phyloP scores from a whole-genome alignment of 30 jellyfish, hydroid and myxozoan genomes.

The Sanderia malayensis region DNA sequence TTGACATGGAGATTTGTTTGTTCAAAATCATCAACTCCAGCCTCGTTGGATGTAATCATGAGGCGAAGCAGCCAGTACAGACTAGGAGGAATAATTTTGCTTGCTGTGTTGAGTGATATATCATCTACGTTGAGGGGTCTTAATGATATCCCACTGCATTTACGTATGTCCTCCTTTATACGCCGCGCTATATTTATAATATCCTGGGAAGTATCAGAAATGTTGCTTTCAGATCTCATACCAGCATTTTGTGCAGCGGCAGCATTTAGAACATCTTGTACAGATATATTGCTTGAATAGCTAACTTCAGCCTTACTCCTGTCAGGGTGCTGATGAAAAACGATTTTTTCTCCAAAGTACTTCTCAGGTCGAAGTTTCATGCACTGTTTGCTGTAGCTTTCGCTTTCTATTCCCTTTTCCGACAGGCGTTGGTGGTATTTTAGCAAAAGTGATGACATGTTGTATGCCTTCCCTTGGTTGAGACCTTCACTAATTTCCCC shows the following conservation, averaged over 20 bases:
- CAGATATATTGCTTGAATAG: not conserved
- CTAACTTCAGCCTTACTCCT: not conserved
- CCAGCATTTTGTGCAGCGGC: not conserved
- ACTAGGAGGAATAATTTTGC: not conserved
- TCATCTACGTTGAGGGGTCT: not conserved
- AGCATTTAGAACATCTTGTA: not conserved
- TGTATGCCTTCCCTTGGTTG: not conserved
- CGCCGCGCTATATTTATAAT: not conserved
- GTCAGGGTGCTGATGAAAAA: not conserved
- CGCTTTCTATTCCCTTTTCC: not conserved
- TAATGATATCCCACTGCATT: not conserved
- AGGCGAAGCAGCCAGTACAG: not conserved
- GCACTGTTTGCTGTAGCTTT: not conserved
- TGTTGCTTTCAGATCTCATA: not conserved
- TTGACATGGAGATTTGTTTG: not conserved
- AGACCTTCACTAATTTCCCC: not conserved
- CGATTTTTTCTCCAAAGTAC: not conserved
- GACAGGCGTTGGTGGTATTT: not conserved
- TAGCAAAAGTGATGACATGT: not conserved
- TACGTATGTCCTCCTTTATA: not conserved
- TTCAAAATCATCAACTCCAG: not conserved
- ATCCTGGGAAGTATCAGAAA: not conserved
- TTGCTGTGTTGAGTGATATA: not conserved
- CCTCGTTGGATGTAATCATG: not conserved
- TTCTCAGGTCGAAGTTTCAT: not conserved